phyloP scores from a whole-genome alignment of 2,888 invertebrate species.

The Alcis repandata region DNA sequence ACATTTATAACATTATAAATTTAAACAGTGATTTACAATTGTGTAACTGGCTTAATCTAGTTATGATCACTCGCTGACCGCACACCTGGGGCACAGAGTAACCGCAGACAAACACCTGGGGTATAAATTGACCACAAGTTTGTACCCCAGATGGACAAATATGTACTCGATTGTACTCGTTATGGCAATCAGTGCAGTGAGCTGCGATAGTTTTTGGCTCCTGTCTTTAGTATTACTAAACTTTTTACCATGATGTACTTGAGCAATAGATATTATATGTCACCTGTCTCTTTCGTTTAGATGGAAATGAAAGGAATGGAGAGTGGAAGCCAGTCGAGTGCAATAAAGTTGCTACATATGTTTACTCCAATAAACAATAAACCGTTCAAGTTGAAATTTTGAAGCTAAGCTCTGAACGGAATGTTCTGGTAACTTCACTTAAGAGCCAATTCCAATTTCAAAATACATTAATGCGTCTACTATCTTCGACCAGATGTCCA shows the following conservation, averaged over 20 bases:
- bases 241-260: too few relatives aligned
- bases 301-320: too few relatives aligned
- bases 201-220: neutral
- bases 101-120: neutral
- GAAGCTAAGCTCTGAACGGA: too few relatives aligned
- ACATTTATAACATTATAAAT: neutral
- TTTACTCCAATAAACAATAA: neutral
- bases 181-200: neutral
- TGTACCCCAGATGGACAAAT: neutral
- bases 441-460: neutral
- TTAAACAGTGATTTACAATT: neutral
- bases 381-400: too few relatives aligned
- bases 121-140: neutral
- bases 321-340: too few relatives aligned
- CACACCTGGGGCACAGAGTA: neutral
- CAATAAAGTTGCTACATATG: neutral
- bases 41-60: constrained; percentile 3
- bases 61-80: constrained; percentile 4
- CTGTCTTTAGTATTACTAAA: too few relatives aligned
- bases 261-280: too few relatives aligned
- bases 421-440: too few relatives aligned
- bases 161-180: neutral
- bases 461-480: too few relatives aligned
- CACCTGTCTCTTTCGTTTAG: too few relatives aligned
- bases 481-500: too few relatives aligned